Conservation (phyloP, 2,113 vertebrate genomes). For the Nansenia antarctica region DNA sequence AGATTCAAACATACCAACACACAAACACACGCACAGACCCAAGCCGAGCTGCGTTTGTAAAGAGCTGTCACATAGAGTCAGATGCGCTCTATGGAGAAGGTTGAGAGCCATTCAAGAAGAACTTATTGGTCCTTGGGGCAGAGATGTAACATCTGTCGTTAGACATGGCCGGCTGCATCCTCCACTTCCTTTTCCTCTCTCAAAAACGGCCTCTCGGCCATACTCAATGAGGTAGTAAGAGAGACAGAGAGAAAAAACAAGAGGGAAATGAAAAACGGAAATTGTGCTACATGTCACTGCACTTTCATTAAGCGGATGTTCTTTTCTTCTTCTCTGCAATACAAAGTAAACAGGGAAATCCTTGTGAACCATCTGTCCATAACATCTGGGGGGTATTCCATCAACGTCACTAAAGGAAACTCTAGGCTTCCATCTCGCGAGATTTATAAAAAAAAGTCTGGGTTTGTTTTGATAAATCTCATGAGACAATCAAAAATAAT, state of each 20-base stretch:
- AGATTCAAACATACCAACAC: slow-evolving; percentile 1
- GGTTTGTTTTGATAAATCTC: no score
- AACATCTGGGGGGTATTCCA: not conserved
- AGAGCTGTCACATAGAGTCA: slow-evolving; percentile 34
- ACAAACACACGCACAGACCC: not conserved
- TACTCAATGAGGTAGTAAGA: slow-evolving; percentile 3
- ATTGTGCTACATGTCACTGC: no score
- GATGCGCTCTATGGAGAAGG: not conserved
- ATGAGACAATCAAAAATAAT: no score
- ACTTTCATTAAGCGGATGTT: not conserved
- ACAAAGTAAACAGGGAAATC: not conserved
- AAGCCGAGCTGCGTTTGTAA: slow-evolving; percentile 20
- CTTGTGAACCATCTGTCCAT: not conserved
- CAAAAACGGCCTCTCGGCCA: slow-evolving; percentile 9
- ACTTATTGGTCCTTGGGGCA: slow-evolving; percentile 35
- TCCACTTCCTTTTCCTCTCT: not conserved
- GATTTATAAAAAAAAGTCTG: no score
- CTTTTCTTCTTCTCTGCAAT: no score
- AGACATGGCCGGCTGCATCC: slow-evolving; percentile 4
- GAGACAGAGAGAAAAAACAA: not conserved
- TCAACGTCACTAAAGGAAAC: no score
- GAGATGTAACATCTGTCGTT: slow-evolving; percentile 46
- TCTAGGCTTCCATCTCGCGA: no score
- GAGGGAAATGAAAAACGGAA: not conserved
- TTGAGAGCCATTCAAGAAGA: slow-evolving; percentile 41